Conservation (phyloP, 2,113 vertebrate species). For the Silurus glanis region DNA sequence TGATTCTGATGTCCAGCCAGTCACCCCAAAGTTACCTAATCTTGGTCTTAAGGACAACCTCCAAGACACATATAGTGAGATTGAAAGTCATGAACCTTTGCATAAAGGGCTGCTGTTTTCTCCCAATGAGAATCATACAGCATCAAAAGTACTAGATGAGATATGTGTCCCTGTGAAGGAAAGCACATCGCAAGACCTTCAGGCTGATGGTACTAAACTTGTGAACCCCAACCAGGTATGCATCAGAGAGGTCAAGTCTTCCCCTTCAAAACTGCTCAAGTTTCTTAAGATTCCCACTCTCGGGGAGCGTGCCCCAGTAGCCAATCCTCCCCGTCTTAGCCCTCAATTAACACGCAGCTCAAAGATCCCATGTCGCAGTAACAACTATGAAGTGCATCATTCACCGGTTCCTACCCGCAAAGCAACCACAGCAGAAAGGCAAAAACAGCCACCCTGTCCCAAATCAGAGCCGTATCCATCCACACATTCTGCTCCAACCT, state of each 20-base stretch:
- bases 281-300: conserved; percentile 83
- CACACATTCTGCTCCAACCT: conserved; percentile 75
- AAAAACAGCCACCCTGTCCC: conserved; percentile 66
- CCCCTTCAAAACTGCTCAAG: conserved; percentile 82
- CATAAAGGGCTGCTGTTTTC: conserved; percentile 59
- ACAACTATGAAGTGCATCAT: conserved; percentile 85
- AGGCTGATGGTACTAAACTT: conserved; percentile 71
- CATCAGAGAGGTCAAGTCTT: conserved; percentile 52
- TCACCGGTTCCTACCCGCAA: conserved; percentile 78
- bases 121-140: conserved; percentile 39
- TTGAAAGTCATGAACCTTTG: conserved; percentile 49
- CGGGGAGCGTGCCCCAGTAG: conserved; percentile 72
- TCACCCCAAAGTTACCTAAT: conserved; percentile 61
- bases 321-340: conserved; percentile 79
- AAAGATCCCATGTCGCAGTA: conserved; percentile 87
- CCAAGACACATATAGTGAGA: conserved; percentile 57
- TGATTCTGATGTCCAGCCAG: conserved; percentile 49
- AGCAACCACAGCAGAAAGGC: conserved; percentile 72
- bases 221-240: conserved; percentile 71
- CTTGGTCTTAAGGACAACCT: conserved; percentile 58
- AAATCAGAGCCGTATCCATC: conserved; percentile 72
- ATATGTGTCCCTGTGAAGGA: conserved; percentile 61
- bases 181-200: conserved; percentile 47
- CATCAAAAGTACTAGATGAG: conserved; percentile 45
- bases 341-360: conserved; percentile 87